These are phyloP conservation scores for Tipula vernalis DNA, from an alignment of 2,888 invertebrate species.

Conservation along the genomic window DNA sequence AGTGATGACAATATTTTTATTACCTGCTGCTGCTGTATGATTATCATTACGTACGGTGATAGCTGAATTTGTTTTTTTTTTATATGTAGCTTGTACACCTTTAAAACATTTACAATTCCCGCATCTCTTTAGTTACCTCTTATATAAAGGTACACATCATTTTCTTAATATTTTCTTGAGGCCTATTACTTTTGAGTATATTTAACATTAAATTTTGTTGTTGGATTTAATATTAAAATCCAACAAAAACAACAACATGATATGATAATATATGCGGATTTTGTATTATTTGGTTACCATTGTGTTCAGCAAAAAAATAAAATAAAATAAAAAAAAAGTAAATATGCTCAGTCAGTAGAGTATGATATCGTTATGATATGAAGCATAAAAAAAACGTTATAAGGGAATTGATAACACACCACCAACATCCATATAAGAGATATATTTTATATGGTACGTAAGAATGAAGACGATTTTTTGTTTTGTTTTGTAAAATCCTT, in stretches of 20 bases:
- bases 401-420: neutral
- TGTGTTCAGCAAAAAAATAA: neutral
- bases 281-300: neutral
- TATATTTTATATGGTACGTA: neutral
- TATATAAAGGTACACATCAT: neutral
- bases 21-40: neutral
- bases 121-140: neutral
- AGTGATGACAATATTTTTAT: neutral
- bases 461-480: neutral
- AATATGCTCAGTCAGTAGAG: neutral
- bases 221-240: neutral
- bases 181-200: neutral
- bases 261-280: neutral
- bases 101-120: neutral
- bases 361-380: slow-evolving; percentile 4
- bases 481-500: neutral
- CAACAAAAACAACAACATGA: neutral
- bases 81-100: neutral
- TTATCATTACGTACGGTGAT: neutral
- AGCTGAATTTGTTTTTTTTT: no score
- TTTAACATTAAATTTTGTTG: neutral
- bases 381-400: neutral
- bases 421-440: neutral
- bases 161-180: neutral
- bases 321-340: neutral